Evolutionary conservation across 1,140 invertebrate species (phyloP).

Genomic region (Pseudomyrmex gracilis): DNA sequence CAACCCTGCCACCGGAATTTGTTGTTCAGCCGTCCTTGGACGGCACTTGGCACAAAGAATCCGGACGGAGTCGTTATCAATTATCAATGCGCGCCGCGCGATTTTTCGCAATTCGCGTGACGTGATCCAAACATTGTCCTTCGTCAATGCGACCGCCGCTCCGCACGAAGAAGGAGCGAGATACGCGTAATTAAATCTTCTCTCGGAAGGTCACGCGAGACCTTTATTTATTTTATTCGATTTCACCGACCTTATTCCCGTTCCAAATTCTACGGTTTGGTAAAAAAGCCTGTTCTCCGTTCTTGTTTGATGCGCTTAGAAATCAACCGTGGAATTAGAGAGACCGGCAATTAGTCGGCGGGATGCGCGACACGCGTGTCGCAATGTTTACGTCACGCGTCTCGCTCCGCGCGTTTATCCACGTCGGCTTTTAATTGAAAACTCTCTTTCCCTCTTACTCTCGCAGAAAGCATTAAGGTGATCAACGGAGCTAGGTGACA

Average conservation of each 20-base stretch:
- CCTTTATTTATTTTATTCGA: too few relatives aligned
- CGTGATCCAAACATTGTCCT: neutral
- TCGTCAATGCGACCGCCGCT: neutral
- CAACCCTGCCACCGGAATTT: slow-evolving; percentile 41
- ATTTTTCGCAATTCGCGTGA: neutral
- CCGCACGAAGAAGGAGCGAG: neutral
- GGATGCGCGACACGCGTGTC: slow-evolving; percentile 40
- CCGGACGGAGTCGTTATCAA: slow-evolving; percentile 10
- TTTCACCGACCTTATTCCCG: neutral
- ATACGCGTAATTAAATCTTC: too few relatives aligned
- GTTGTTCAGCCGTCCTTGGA: slow-evolving; percentile 40
- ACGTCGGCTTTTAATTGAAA: slow-evolving; percentile 56
- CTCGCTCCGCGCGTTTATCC: slow-evolving; percentile 39
- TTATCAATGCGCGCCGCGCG: slow-evolving; percentile 3
- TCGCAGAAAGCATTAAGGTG: slow-evolving; percentile 40
- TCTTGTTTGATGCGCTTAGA: neutral
- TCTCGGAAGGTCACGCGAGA: too few relatives aligned
- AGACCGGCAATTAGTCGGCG: slow-evolving; percentile 26
- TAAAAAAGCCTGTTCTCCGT: neutral
- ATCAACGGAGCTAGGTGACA: slow-evolving; percentile 51
- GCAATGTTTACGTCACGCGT: slow-evolving; percentile 56
- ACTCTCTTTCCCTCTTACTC: slow-evolving; percentile 8
- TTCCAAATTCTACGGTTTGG: neutral
- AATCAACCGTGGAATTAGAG: slow-evolving; percentile 32
- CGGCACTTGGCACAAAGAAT: slow-evolving; percentile 21